Conservation (phyloP, 2,113 vertebrate genomes). For the Brevimyrus niger region DNA sequence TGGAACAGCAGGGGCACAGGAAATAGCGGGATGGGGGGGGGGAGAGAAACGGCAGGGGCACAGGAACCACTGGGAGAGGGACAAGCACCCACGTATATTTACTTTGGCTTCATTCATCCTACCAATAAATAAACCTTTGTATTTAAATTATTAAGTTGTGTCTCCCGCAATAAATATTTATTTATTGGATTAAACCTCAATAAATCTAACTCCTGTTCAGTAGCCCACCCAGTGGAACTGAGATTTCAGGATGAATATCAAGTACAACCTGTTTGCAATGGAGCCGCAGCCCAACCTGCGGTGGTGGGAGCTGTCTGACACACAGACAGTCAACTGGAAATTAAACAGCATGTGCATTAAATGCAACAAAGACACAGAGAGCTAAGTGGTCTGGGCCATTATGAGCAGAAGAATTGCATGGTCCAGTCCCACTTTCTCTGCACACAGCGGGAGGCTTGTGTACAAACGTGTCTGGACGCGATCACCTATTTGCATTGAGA, state of each 20-base stretch:
- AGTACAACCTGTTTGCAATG: constrained; percentile 30
- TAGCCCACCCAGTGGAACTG: background rate
- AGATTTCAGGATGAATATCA: background rate
- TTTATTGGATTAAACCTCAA: background rate
- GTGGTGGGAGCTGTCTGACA: constrained; percentile 4
- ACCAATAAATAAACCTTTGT: background rate
- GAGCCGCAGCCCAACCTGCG: constrained; percentile 33
- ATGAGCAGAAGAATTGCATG: background rate
- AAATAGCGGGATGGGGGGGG: too few relatives aligned
- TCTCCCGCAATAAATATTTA: background rate
- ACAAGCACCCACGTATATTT: background rate
- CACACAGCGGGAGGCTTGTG: too few relatives aligned
- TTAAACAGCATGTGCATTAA: background rate
- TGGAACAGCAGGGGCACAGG: too few relatives aligned
- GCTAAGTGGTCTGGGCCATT: background rate
- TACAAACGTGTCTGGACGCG: too few relatives aligned
- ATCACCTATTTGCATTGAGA: constrained; percentile 20
- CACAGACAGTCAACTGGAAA: background rate
- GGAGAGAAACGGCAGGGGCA: too few relatives aligned
- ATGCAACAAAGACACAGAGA: background rate
- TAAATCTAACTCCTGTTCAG: background rate
- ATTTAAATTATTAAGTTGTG: background rate
- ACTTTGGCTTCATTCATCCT: background rate
- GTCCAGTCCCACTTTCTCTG: background rate
- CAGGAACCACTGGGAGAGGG: too few relatives aligned